These are phyloP conservation scores for Tolmerus cingulatus DNA, from an alignment of 2,888 invertebrate species.

Conservation along the genomic window DNA sequence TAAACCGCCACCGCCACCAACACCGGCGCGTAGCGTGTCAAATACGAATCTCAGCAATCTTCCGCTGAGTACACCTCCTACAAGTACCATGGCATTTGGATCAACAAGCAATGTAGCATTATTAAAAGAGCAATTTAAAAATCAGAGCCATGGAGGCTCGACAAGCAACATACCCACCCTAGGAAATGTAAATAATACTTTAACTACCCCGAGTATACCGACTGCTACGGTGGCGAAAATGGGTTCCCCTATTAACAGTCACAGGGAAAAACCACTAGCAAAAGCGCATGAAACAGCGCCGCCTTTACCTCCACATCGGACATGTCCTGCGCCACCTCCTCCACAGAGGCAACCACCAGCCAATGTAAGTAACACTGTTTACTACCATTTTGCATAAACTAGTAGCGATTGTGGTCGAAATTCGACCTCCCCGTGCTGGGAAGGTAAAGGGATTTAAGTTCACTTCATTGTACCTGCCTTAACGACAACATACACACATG, in stretches of 20 bases:
- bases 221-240: constrained; percentile 5
- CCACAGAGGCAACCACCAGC: constrained; percentile 59
- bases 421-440: too few relatives aligned
- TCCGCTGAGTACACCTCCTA: constrained; percentile 50
- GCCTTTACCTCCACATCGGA: constrained; percentile 62
- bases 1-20: constrained; percentile 63
- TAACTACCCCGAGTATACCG: not conserved
- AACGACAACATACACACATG: too few relatives aligned
- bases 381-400: too few relatives aligned
- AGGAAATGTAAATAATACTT: constrained; percentile 16
- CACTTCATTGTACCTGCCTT: too few relatives aligned
- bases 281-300: constrained; percentile 58
- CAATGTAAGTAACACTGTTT: constrained; percentile 60
- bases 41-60: constrained; percentile 60
- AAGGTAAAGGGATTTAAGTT: too few relatives aligned
- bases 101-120: constrained; percentile 57
- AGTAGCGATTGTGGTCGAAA: too few relatives aligned
- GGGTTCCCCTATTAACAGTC: constrained; percentile 7
- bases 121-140: constrained; percentile 61
- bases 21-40: constrained; percentile 62
- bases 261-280: not conserved
- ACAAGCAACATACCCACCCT: constrained; percentile 51
- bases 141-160: constrained; percentile 51
- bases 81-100: constrained; percentile 36
- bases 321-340: constrained; percentile 62